A percentile compares a stretch with the other conserved stretches of the same genome.
Evolutionary conservation across 2,888 invertebrate genomes (phyloP).

Genomic region (Cephus rjabovi): DNA sequence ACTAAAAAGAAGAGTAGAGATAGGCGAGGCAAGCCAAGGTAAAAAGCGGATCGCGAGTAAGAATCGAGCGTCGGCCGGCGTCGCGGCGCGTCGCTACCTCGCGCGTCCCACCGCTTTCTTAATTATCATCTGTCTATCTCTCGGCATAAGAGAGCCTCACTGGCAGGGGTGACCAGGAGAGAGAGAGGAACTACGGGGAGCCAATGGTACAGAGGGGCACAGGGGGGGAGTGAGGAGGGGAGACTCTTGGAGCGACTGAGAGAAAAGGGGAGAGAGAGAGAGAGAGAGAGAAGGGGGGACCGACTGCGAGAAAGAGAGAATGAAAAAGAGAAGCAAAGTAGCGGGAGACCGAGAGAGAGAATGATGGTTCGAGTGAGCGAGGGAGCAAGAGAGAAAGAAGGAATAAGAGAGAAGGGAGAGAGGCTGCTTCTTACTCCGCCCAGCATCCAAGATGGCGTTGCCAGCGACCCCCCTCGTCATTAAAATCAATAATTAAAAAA

Average conservation of each 20-base stretch:
- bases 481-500: slow-evolving; percentile 68
- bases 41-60: slow-evolving; percentile 4
- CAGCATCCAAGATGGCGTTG: slow-evolving; percentile 67
- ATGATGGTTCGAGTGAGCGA: not conserved
- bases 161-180: slow-evolving; percentile 18
- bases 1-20: not conserved
- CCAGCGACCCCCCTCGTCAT: slow-evolving; percentile 65
- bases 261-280: slow-evolving; percentile 17
- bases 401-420: slow-evolving; percentile 33
- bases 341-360: slow-evolving; percentile 17
- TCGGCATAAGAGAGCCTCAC: slow-evolving; percentile 46
- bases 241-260: slow-evolving; percentile 23
- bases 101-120: slow-evolving; percentile 64
- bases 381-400: slow-evolving; percentile 22
- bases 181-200: slow-evolving; percentile 31
- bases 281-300: slow-evolving; percentile 15
- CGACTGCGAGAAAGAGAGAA: slow-evolving; percentile 15
- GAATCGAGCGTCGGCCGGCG: slow-evolving; percentile 22
- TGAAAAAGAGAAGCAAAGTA: slow-evolving; percentile 15
- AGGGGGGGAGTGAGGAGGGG: slow-evolving; percentile 24
- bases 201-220: slow-evolving; percentile 22
- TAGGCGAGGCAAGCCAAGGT: not conserved
- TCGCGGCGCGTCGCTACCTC: slow-evolving; percentile 56
- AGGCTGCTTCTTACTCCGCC: slow-evolving; percentile 65
- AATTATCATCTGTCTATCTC: slow-evolving; percentile 67